Evolutionary conservation across 2,113 vertebrate genomes (phyloP).

Genomic region (Candoia aspera): DNA sequence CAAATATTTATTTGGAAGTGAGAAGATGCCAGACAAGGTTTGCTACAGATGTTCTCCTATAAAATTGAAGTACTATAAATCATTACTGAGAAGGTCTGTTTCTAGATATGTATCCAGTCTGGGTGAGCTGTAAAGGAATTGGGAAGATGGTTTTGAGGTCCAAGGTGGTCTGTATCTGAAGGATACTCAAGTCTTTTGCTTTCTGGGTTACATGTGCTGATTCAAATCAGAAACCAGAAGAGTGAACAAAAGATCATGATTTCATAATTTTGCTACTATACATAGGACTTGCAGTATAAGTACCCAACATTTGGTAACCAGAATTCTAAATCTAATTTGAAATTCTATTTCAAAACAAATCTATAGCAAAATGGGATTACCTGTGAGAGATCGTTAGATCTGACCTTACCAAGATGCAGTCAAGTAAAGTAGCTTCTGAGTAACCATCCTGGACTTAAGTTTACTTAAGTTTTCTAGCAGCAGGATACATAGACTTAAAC

Average conservation of each 20-base stretch:
- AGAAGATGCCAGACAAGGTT: not conserved
- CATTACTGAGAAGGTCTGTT: not conserved
- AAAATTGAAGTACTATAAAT: not conserved
- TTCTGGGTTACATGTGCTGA: not conserved
- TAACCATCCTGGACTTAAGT: not conserved
- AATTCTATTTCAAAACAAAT: not conserved
- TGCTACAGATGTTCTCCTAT: not conserved
- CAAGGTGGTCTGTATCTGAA: not conserved
- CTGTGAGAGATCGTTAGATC: not conserved
- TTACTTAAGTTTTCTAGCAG: not conserved
- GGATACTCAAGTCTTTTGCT: too few species aligned
- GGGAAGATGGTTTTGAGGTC: not conserved
- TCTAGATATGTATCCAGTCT: not conserved
- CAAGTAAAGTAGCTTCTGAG: not conserved
- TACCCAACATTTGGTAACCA: not conserved
- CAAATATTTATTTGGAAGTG: not conserved
- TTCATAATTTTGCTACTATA: not conserved
- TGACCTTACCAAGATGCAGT: not conserved
- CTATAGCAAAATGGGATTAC: not conserved
- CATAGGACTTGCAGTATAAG: not conserved
- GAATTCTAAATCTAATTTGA: not conserved
- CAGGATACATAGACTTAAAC: fast-evolving
- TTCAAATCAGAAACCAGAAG: not conserved
- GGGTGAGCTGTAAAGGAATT: not conserved
- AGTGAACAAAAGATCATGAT: not conserved